Percentiles rank a stretch among this genome's conserved stretches.
Evolutionary conservation across 1,140 invertebrate genomes (phyloP).

Genomic region (Drosophila virilis): DNA sequence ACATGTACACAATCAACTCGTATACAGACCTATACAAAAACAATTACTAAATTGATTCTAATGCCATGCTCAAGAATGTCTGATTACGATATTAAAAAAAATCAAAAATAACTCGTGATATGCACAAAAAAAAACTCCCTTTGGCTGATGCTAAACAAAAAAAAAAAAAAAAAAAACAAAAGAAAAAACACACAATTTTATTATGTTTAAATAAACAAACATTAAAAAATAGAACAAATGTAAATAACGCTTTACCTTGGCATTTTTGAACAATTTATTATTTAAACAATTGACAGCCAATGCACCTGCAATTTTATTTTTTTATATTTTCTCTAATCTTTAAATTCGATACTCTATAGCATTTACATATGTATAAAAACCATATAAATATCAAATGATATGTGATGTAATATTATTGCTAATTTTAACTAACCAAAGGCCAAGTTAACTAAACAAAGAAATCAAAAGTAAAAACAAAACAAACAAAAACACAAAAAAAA

Average conservation of each 20-base stretch:
- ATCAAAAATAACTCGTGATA: slow-evolving; percentile 23
- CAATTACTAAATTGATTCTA: slow-evolving; percentile 51
- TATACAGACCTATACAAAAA: slow-evolving; percentile 14
- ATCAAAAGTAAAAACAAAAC: slow-evolving; percentile 42
- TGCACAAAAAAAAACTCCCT: slow-evolving; percentile 26
- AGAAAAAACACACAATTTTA: not conserved
- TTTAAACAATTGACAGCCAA: slow-evolving; percentile 52
- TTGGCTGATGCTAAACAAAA: slow-evolving; percentile 30
- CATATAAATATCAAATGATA: slow-evolving; percentile 64
- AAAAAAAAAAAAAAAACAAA: not conserved
- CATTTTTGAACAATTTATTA: slow-evolving; percentile 42
- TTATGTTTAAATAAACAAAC: slow-evolving; percentile 19
- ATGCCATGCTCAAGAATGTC: slow-evolving; percentile 50
- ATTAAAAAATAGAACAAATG: slow-evolving; percentile 39
- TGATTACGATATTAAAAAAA: slow-evolving; percentile 19
- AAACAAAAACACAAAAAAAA: slow-evolving; percentile 44
- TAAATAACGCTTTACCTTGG: slow-evolving; percentile 74
- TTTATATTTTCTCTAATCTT: slow-evolving; percentile 46
- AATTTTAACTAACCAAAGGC: slow-evolving; percentile 84
- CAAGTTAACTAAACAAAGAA: slow-evolving; percentile 83
- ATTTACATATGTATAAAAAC: slow-evolving; percentile 70
- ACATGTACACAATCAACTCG: slow-evolving; percentile 6
- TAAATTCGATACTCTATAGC: slow-evolving; percentile 48
- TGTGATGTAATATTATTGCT: slow-evolving; percentile 82
- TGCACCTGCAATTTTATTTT: slow-evolving; percentile 79